A percentile compares a stretch with the other conserved stretches of the same genome.
phyloP scores from a whole-genome alignment of 2,113 vertebrate species.

The Gracilinanus agilis region DNA sequence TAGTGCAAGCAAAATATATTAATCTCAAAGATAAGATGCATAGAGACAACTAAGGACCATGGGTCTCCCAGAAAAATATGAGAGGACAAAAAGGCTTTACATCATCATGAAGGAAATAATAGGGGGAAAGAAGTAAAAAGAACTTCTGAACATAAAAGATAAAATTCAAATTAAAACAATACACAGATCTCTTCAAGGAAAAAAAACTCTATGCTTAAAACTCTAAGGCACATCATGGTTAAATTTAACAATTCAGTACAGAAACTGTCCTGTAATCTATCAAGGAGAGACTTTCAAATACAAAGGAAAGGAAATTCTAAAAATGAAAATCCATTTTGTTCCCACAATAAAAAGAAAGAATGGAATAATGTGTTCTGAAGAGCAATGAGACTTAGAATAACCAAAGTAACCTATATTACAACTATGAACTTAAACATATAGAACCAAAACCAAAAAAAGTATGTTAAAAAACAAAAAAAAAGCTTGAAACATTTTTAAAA shows the following conservation, averaged over 20 bases:
- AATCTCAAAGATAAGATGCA: neutral
- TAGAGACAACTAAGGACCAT: neutral
- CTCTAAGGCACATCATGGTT: neutral
- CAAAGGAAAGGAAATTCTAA: neutral
- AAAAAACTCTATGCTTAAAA: neutral
- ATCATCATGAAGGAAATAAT: neutral
- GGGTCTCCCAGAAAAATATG: neutral
- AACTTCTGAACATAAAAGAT: neutral
- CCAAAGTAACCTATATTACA: neutral
- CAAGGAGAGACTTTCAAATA: neutral
- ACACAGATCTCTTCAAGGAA: neutral
- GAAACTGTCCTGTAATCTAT: neutral
- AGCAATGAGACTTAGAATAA: neutral
- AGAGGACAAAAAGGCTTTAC: neutral
- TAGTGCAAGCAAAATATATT: neutral
- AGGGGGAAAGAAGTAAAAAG: neutral
- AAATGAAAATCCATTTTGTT: neutral
- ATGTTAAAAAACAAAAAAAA: neutral
- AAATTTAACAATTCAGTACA: neutral
- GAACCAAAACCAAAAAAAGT: neutral
- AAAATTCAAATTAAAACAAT: neutral
- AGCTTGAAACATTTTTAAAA: neutral
- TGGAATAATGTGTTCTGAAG: neutral
- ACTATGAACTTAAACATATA: neutral
- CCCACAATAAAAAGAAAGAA: neutral